Evolutionary conservation across 2,113 vertebrate species (phyloP), one percentile per base, ranked within the genome.

Genomic region (Hyperopisus bebe): DNA sequence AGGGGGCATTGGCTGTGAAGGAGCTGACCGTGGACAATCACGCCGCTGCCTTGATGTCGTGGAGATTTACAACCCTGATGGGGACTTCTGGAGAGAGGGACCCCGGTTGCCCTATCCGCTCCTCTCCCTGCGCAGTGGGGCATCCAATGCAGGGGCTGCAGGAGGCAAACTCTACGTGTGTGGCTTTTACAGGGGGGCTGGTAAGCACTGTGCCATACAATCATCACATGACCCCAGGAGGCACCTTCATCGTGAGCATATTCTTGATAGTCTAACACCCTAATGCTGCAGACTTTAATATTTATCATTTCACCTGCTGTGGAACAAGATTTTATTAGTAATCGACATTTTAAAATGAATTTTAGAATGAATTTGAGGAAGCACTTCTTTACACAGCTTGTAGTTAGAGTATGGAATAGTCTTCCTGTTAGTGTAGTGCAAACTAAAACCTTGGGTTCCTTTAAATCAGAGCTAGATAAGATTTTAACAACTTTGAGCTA

Each of bases 1-100:
- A 98, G 98, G 98, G 91, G 98, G 98, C 85, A 98, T 98, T 89
- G 98, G 98, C 42, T 98, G 98, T 70, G 90, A 95, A n/a, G 97
- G 97, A 62, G 94, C 88, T 11, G 98, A 98, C 92, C 92, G 90
- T 84, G 97, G 98, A 84, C 98, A 99, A 91, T 96, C 96, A 10
- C 96, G 97, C 13, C 95, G 96, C 90, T 98, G 97, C 88, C 96
- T 98, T 1, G 97, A 97, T 90, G 95, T 93, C 0, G 97, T 98
- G 91, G 98, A 98, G 93, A 97, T 99, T 91, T 98, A 98, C 90
- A 98, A 97, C 89, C 95, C 97, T 0, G 97, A 98, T 0, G 95
- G 96, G 90, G 96, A 98, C 91, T 97, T 96, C 39, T 98, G 98
- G 98, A 96, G 97, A 89, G 93, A 95, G 0, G 97, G 98, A 3